phyloP scores from a whole-genome alignment of 2,113 vertebrate species.

The Megaceryle torquata region DNA sequence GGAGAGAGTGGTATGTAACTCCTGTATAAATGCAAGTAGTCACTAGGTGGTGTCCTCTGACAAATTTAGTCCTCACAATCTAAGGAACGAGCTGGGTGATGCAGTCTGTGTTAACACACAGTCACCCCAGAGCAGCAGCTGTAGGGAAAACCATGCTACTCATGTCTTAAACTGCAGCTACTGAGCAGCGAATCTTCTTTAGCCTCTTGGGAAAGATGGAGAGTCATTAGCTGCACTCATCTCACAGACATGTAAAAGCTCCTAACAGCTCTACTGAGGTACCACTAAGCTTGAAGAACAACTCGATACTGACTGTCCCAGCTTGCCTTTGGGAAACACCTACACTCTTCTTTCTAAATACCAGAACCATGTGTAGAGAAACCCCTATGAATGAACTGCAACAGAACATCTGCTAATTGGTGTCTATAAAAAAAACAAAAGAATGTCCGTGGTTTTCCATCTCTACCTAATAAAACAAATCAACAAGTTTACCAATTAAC shows the following conservation, averaged over 20 bases:
- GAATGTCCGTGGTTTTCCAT: neutral
- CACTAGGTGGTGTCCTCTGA: conserved; percentile 56
- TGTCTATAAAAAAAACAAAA: neutral
- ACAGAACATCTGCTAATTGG: neutral
- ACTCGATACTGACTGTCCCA: neutral
- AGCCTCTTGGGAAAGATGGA: neutral
- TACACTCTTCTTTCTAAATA: neutral
- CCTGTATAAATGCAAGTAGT: neutral
- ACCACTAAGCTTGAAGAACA: neutral
- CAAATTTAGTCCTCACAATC: neutral
- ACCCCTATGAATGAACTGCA: neutral
- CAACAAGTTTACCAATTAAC: neutral
- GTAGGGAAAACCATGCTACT: neutral
- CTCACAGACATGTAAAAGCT: neutral
- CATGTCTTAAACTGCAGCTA: neutral
- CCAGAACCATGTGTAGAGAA: neutral
- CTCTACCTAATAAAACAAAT: neutral
- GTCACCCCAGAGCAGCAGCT: neutral
- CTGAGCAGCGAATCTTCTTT: neutral
- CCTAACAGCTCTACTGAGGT: neutral
- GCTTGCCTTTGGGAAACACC: neutral
- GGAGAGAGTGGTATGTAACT: neutral
- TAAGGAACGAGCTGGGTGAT: neutral
- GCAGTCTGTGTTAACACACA: rapidly evolving
- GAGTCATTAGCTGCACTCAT: neutral